Evolutionary conservation across 2,797 vertebrate genomes (phyloP), one percentile per base, ranked within the genome.

Genomic region (Sebastiscus albofasciatus): DNA sequence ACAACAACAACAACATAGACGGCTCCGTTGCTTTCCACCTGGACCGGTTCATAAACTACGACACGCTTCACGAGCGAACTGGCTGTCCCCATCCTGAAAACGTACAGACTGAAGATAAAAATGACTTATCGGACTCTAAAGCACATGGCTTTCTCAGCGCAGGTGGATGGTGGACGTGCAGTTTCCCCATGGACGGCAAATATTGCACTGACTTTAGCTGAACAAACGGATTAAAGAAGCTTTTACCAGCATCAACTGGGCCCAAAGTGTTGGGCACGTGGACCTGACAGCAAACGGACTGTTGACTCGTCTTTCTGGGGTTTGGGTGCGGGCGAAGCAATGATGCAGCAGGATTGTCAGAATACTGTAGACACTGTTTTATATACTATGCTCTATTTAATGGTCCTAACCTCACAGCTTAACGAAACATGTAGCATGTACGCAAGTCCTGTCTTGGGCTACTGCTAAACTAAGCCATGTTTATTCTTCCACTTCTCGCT

Each of bases 121-220:
- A 72, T 12, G 65, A 70, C 65, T 81, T 18, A 20, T 29, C 9
- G 4, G 71, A 83, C 80, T 69, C 31, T 61, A 10, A 77, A 83
- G 81, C 83, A 79, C 86, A 70, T n/a, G 12, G 58, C 79, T 56
- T 69, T 66, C 62, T 73, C 64, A 14, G 42, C 31, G 27, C 31
- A 8, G 55, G 16, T 0, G 72, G 67, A 74, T 5, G 60, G 13
- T 2, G 75, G 84, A 81, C 29, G 67, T 83, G 78, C 72, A 26
- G 49, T 59, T 79, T 83, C 64, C 61, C 54, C 27, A 71, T 49
- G 77, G 71, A 90, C 14, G 22, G 70, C 52, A 26, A 66, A 82
- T 62, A 72, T 89, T 94, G 92, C 89, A 93, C 92, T 94, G 91
- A 92, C 88, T 85, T 73, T 34, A 90, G 39, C 75, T 73, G 66